These are phyloP conservation scores for Percina caprodes DNA, from an alignment of 2,113 vertebrate species.

Conservation along the genomic window DNA sequence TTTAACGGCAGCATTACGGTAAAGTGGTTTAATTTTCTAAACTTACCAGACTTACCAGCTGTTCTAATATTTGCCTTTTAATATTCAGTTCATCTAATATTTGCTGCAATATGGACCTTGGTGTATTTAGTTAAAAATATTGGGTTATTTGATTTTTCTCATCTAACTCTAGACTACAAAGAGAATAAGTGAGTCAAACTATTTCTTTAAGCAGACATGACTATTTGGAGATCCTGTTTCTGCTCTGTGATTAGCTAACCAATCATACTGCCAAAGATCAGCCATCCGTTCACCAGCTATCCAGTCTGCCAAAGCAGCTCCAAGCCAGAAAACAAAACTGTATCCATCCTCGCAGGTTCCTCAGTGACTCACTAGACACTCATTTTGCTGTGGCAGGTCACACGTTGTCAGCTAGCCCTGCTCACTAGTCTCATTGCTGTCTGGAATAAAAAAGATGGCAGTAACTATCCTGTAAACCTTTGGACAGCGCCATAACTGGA, in stretches of 20 bases:
- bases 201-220: not conserved
- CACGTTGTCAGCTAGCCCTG: conserved; percentile 46
- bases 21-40: no score
- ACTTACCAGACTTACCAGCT: no score
- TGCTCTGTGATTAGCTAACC: conserved; percentile 19
- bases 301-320: conserved; percentile 23
- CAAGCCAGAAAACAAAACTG: conserved; percentile 53
- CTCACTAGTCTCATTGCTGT: conserved; percentile 42
- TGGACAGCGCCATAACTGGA: conserved; percentile 39
- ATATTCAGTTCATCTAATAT: no score
- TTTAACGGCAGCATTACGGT: no score
- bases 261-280: conserved; percentile 38
- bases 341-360: conserved; percentile 23
- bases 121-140: no score
- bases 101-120: no score
- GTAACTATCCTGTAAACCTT: conserved; percentile 60
- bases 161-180: not conserved
- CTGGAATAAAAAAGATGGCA: conserved; percentile 25
- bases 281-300: conserved; percentile 9
- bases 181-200: not conserved
- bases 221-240: conserved; percentile 7
- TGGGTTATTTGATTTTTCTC: not conserved
- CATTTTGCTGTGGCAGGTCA: conserved; percentile 57
- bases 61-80: no score
- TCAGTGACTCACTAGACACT: conserved; percentile 62